Evolutionary conservation across 2,113 vertebrate genomes (phyloP).

Genomic region (Vulpes lagopus): DNA sequence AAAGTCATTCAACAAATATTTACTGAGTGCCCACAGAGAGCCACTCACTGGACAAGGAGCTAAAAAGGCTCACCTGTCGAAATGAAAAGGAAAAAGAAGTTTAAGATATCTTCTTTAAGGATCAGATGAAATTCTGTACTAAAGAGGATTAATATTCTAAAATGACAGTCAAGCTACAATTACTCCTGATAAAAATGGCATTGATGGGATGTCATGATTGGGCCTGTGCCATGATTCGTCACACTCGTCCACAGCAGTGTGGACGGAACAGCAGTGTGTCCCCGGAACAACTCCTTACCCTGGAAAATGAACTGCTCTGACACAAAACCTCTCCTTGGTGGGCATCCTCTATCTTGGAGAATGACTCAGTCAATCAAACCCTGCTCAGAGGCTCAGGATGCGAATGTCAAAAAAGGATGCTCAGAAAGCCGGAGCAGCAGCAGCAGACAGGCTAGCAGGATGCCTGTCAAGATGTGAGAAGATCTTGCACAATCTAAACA

Average conservation of each 20-base stretch:
- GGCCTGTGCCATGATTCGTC: background rate
- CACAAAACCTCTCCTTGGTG: background rate
- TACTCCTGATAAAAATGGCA: background rate
- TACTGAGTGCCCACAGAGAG: background rate
- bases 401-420: background rate
- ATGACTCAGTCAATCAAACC: background rate
- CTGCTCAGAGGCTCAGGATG: background rate
- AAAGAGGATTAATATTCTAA: background rate
- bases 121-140: background rate
- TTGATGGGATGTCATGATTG: background rate
- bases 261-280: no score
- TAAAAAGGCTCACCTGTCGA: background rate
- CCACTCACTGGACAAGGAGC: background rate
- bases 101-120: background rate
- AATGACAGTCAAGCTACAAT: background rate
- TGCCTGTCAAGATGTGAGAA: background rate
- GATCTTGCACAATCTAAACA: background rate
- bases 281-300: background rate
- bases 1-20: constrained; percentile 4
- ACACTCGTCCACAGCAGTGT: background rate
- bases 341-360: background rate
- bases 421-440: background rate
- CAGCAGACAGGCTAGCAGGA: background rate
- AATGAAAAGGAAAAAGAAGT: background rate
- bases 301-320: background rate